These are phyloP conservation scores for Campylorhamphus procurvoides DNA, from an alignment of 2,113 vertebrate species.

Conservation along the genomic window DNA sequence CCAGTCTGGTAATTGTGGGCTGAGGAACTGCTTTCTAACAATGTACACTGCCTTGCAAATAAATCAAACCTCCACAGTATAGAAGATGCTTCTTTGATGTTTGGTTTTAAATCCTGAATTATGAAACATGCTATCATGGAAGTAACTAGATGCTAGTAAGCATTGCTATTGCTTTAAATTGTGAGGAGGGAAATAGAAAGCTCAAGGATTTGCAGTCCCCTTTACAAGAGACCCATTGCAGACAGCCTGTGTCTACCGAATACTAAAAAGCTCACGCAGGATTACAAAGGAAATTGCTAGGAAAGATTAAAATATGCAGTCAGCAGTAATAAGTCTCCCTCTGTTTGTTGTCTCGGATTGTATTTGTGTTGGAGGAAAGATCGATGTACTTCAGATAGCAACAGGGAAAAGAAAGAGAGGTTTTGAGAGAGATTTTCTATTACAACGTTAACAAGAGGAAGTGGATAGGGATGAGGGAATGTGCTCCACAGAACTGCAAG, in stretches of 20 bases:
- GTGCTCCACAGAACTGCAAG: background rate
- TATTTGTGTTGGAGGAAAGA: constrained; percentile 39
- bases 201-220: background rate
- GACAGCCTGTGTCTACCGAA: background rate
- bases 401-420: constrained; percentile 22
- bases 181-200: background rate
- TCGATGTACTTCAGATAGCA: constrained; percentile 14
- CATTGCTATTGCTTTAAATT: background rate
- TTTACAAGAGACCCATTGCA: background rate
- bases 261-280: background rate
- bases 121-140: background rate
- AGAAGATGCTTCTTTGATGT: background rate
- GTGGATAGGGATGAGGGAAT: background rate
- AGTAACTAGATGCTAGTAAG: background rate
- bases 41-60: background rate
- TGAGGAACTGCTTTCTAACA: background rate
- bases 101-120: background rate
- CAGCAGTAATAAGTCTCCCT: constrained; percentile 2
- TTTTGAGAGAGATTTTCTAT: constrained; percentile 1
- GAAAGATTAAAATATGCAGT: constrained; percentile 8
- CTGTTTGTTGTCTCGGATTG: background rate
- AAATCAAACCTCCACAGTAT: background rate
- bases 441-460: constrained; percentile 31
- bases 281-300: constrained; percentile 33
- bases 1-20: background rate